Evolutionary conservation across 2,797 vertebrate genomes (phyloP).

Genomic region (Euphonia xanthogaster): DNA sequence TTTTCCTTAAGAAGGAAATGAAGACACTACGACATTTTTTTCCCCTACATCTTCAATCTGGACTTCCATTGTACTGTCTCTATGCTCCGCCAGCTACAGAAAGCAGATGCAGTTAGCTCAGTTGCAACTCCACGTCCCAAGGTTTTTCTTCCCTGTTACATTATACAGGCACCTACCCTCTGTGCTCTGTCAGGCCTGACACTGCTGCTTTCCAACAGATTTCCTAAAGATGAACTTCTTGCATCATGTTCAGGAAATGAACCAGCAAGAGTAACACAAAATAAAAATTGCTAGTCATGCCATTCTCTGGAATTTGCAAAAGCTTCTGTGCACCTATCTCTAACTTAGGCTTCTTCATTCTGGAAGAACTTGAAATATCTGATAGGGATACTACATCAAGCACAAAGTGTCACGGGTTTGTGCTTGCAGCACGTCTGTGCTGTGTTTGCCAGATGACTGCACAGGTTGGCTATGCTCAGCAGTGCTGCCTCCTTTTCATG

Average conservation of each 20-base stretch:
- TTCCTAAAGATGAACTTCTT: neutral
- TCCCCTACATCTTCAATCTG: neutral
- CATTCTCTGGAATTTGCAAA: neutral
- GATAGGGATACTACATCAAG: neutral
- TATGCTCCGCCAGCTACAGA: neutral
- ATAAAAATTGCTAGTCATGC: neutral
- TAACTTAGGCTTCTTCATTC: neutral
- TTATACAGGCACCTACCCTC: neutral
- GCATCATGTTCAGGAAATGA: neutral
- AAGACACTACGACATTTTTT: neutral
- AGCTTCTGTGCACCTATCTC: neutral
- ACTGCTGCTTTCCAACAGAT: neutral
- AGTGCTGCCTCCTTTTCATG: neutral
- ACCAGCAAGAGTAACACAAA: neutral
- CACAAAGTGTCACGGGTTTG: neutral
- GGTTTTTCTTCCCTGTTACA: neutral
- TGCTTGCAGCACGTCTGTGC: neutral
- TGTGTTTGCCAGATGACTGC: neutral
- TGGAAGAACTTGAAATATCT: neutral
- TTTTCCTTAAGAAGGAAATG: neutral
- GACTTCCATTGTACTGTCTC: neutral
- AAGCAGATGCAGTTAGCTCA: neutral
- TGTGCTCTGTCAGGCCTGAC: neutral
- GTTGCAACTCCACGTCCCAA: neutral
- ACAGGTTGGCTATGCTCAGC: rapidly evolving